Evolutionary conservation across 2,113 vertebrate genomes (phyloP).

Genomic region (Grallaria varia): DNA sequence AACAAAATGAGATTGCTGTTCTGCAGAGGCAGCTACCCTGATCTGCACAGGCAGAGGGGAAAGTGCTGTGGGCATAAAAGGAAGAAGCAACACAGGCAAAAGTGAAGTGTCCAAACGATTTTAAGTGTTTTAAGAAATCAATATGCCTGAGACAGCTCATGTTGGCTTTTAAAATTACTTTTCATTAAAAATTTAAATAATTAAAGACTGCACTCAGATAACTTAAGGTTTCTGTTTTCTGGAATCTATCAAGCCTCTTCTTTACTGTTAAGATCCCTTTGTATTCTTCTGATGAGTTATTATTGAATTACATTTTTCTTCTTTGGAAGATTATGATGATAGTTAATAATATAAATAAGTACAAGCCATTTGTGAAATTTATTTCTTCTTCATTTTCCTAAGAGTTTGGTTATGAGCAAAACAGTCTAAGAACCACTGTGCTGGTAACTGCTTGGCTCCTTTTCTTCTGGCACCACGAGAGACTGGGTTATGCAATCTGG

Average conservation of each 20-base stretch:
- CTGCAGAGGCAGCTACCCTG: slow-evolving; percentile 24
- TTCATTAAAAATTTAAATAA: slow-evolving; percentile 42
- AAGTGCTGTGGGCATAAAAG: background rate
- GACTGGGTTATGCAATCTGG: background rate
- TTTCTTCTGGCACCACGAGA: background rate
- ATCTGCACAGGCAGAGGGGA: slow-evolving; percentile 1
- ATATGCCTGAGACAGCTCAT: background rate
- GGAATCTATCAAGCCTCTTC: background rate
- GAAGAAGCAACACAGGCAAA: background rate
- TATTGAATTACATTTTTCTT: background rate
- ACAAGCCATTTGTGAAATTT: background rate
- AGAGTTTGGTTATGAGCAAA: background rate
- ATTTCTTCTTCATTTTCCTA: background rate
- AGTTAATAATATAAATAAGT: background rate
- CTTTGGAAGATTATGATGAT: background rate
- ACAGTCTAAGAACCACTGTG: background rate
- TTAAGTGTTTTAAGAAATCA: slow-evolving; percentile 38
- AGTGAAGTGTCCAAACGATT: background rate
- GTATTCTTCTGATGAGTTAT: background rate
- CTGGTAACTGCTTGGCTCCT: background rate
- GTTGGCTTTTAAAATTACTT: slow-evolving; percentile 29
- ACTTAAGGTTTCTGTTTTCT: background rate
- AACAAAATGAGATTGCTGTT: slow-evolving; percentile 55
- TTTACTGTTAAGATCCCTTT: background rate
- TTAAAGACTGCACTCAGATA: background rate